phyloP scores from a whole-genome alignment of 2,113 vertebrate species.

The Cyanoderma ruficeps region DNA sequence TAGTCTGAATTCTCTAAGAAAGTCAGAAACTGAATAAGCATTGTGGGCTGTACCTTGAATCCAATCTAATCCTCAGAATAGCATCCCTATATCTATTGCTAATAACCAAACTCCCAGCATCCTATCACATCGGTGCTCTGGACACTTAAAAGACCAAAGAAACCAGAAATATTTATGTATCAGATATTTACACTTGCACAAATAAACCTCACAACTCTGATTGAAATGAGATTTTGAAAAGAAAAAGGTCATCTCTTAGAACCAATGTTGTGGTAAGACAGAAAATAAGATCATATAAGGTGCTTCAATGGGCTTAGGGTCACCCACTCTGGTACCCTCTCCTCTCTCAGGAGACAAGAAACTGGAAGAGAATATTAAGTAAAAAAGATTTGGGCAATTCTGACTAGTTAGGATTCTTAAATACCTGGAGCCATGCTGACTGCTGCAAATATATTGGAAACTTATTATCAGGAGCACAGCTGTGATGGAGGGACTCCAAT shows the following conservation, averaged over 20 bases:
- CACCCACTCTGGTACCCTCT: not conserved
- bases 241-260: not conserved
- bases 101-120: not conserved
- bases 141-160: not conserved
- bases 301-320: not conserved
- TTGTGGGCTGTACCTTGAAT: not conserved
- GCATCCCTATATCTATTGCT: not conserved
- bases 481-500: not conserved
- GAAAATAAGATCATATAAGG: not conserved
- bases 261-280: not conserved
- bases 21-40: not conserved
- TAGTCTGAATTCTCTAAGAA: not conserved
- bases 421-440: not conserved
- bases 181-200: not conserved
- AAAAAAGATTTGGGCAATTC: not conserved
- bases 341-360: not conserved
- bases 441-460: not conserved
- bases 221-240: not conserved
- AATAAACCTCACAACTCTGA: not conserved
- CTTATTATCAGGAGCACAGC: not conserved
- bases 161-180: not conserved
- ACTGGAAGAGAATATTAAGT: not conserved
- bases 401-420: not conserved
- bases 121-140: not conserved
- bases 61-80: not conserved